Base-by-base conservation (phyloP, 2,888 invertebrate species). In the Tetrapedia diversipes region DNA sequence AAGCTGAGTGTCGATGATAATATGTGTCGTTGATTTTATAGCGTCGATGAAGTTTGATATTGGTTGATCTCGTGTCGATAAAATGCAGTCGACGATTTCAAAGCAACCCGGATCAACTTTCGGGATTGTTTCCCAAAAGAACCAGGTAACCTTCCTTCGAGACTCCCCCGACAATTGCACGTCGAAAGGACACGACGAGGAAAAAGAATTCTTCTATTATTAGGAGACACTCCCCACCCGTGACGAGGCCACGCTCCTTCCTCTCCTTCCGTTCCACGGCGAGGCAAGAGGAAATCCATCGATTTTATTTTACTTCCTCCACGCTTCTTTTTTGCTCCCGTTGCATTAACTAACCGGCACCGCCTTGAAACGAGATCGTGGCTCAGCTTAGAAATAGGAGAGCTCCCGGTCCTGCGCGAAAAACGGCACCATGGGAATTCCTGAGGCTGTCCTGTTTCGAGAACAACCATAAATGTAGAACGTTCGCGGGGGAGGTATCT, bases 131-230 rank as follows among this genome's bases (percentile, higher is more conserved):
- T 22, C n/a, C 24, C 16, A n/a, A 6, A n/a, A n/a, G 6, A 16
- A 10, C 19, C 57, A 29, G 71, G 59, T 59, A 29, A 64, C 49
- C 4, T 4, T 32, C 49, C 4, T 4, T 29, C 11, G 1, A 47
- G n/a, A 37, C 68, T 60, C 57, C 27, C 53, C 34, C 65, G 72
- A 84, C 77, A 84, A 80, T 82, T 71, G 75, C 67, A 49, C 51
- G 69, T 29, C 65, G 64, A 65, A 77, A 76, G 76, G 45, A 72
- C 45, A 63, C 27, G 8, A n/a, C 29, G 54, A 79, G 49, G 72
- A 75, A 78, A 80, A 79, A 84, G 73, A 81, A 83, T 79, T 74
- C 71, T 79, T 87, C 86, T 89, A 86, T 88, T 88, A 83, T 87
- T 84, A 86, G 89, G 64, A 53, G 47, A 56, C 69, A 75, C 78